A percentile compares a stretch with the other conserved stretches of the same genome.
Evolutionary conservation across 2,797 vertebrate species (phyloP).

Genomic region (Cryptoprocta ferox): DNA sequence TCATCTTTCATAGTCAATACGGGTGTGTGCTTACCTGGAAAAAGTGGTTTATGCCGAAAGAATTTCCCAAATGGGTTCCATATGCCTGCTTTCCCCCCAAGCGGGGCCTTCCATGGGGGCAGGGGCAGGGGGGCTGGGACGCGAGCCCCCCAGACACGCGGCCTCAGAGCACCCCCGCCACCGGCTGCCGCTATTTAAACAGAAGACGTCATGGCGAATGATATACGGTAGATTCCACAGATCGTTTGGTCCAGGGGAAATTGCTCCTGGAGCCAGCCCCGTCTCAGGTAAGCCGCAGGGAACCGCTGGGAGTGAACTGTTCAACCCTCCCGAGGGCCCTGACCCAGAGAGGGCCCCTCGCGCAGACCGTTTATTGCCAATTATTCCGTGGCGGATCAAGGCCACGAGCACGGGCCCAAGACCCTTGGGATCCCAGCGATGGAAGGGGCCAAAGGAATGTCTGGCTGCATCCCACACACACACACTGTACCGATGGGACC

Average conservation of each 20-base stretch:
- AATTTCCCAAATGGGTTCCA: conserved; percentile 81
- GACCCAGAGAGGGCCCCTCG: neutral
- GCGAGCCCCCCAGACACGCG: neutral
- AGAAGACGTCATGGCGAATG: conserved; percentile 33
- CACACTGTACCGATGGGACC: conserved; percentile 10
- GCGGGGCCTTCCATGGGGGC: neutral
- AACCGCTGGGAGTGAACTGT: neutral
- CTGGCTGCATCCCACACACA: neutral
- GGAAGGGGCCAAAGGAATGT: accelerated
- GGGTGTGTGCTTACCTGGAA: conserved; percentile 74
- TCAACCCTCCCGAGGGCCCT: neutral
- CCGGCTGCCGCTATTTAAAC: conserved; percentile 52
- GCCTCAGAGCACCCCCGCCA: neutral
- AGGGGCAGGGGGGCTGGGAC: neutral
- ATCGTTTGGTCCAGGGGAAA: neutral
- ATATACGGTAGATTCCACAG: neutral
- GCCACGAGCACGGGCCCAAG: neutral
- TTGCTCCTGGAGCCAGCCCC: neutral
- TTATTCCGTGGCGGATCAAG: accelerated
- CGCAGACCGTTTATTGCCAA: neutral
- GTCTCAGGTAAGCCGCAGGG: neutral
- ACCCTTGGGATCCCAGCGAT: neutral
- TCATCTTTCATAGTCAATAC: conserved; percentile 59
- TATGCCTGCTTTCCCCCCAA: conserved; percentile 53
- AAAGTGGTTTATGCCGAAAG: conserved; percentile 71